phyloP scores from a whole-genome alignment of 2,888 invertebrate genomes.

The Acrocyrtus sp. region DNA sequence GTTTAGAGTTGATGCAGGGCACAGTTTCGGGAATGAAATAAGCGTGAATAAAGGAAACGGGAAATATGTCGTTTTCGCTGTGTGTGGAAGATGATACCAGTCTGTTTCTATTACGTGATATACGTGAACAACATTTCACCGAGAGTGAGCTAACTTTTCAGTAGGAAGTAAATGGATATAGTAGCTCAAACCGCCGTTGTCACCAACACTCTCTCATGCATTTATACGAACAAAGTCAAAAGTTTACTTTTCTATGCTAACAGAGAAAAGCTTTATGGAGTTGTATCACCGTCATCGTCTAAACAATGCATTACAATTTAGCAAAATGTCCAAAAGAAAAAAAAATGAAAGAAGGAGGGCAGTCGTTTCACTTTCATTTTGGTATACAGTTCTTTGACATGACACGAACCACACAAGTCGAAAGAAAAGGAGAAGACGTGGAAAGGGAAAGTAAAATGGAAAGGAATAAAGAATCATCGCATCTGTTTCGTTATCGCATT shows the following conservation, averaged over 20 bases:
- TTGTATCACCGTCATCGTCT: too few relatives aligned
- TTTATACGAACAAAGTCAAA: too few relatives aligned
- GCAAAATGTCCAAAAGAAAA: background rate
- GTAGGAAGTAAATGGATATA: too few relatives aligned
- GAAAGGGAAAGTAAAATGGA: background rate
- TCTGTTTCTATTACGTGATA: slow-evolving; percentile 30
- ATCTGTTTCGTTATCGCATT: slow-evolving; percentile 47
- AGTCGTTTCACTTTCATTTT: slow-evolving; percentile 19
- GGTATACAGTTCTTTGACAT: slow-evolving; percentile 28
- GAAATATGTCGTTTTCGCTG: background rate
- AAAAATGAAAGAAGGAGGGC: slow-evolving; percentile 4
- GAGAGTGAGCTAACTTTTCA: too few relatives aligned
- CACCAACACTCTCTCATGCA: background rate
- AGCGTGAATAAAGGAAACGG: slow-evolving; percentile 13
- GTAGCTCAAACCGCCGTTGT: too few relatives aligned
- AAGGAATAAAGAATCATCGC: slow-evolving; percentile 33
- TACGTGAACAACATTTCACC: slow-evolving; percentile 29
- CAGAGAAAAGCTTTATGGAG: too few relatives aligned
- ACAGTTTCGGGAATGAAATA: background rate
- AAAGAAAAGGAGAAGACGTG: background rate
- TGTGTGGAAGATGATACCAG: slow-evolving; percentile 1
- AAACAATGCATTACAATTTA: background rate
- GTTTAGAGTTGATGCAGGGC: slow-evolving; percentile 38
- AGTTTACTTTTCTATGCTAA: too few relatives aligned
- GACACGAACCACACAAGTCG: slow-evolving; percentile 8